Evolutionary conservation across 1,140 invertebrate genomes (phyloP), one percentile per base, ranked within the genome.

Genomic region (Anadara kagoshimensis): DNA sequence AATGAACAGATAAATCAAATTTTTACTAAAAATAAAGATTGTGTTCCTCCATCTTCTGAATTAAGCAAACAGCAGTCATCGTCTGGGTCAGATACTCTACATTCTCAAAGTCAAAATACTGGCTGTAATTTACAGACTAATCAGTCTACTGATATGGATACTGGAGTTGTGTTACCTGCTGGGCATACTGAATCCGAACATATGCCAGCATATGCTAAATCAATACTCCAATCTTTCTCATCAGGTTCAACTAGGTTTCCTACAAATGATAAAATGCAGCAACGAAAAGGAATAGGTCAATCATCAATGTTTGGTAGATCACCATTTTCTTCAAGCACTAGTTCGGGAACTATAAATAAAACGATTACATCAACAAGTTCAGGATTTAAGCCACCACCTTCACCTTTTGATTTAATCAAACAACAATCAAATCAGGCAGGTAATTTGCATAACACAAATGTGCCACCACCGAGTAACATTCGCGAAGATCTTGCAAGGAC

Each of bases 351-450:
- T 11, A 56, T 16, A 16, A 20, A 24, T 36, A 24, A 29, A 26
- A 16, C 14, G 53, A 41, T 22, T 5, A n/a, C 43, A 8, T 20
- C 49, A 63, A 43, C 44, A 43, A 18, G 10, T 11, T 22, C 22
- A 22, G 49, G 36, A 2, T 70, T 70, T 44, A 75, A 22, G 56
- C 53, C 41, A 8, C 73, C 73, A 8, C 67, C 22, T 3, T 11
- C 67, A 10, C 73, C 73, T 26, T 22, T 70, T 29, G 73, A 69
- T 22, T 20, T 75, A 29, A 47, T 75, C 11, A 26, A 51, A 53
- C 44, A 66, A 29, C 58, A 75, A 44, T 57, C 51, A 53, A 70
- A 57, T 36, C 24, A 53, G n/a, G 10, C 43, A 16, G 36, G 22
- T 49, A 2, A 29, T 24, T 45, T 70, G 20, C n/a, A 63, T 7